Conservation (phyloP, 2,888 invertebrate species). For the Pterobdella sp. region DNA sequence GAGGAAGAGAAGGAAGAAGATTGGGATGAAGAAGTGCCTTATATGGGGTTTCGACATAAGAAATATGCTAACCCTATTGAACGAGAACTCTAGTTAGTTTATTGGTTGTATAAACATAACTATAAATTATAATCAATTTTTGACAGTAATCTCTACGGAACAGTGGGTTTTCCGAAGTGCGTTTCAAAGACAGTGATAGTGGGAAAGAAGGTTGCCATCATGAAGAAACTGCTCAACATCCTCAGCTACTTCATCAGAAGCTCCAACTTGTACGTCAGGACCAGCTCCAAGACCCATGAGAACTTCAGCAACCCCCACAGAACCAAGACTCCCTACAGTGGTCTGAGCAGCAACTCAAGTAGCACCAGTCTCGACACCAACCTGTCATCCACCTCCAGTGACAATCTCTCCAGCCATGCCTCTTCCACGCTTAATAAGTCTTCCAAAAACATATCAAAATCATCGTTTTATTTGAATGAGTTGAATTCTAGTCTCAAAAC, state of each 20-base stretch:
- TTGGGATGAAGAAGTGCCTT: background rate
- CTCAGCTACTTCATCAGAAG: conserved; percentile 81
- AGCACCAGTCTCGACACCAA: background rate
- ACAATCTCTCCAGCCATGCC: background rate
- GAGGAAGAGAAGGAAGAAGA: background rate
- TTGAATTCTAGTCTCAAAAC: too few species aligned
- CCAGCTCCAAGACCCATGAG: too few species aligned
- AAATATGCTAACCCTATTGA: background rate
- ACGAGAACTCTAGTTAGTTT: background rate
- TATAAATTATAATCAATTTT: conserved; percentile 2
- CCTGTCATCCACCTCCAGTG: background rate
- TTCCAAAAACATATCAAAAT: too few species aligned
- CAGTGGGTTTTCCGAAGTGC: conserved; percentile 68
- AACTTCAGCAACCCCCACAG: too few species aligned
- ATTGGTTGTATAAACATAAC: background rate
- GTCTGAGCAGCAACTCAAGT: too few species aligned
- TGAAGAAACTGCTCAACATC: conserved; percentile 67
- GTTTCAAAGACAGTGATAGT: conserved; percentile 70
- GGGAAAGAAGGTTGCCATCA: conserved; percentile 59
- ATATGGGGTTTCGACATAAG: too few species aligned
- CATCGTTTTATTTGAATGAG: background rate
- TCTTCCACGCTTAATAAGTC: too few species aligned
- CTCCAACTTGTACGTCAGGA: conserved; percentile 54
- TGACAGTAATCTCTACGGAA: conserved; percentile 69
- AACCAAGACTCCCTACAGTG: too few species aligned